Conservation (phyloP, 2,797 vertebrate genomes). For the Rousettus madagascariensis region DNA sequence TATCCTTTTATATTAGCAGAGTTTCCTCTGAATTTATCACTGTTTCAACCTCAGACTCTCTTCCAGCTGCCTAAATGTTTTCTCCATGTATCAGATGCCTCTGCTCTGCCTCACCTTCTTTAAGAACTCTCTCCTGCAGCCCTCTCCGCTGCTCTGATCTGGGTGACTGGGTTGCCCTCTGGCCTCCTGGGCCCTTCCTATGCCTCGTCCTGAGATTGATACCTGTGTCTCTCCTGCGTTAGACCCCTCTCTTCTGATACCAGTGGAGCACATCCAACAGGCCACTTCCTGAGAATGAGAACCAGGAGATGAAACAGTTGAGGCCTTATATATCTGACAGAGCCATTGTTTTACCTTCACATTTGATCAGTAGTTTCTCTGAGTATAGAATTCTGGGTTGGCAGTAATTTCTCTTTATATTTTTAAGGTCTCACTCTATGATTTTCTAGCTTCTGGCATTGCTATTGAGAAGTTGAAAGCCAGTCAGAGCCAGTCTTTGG, state of each 20-base stretch:
- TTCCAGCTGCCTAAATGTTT: background rate
- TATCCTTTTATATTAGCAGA: slow-evolving; percentile 49
- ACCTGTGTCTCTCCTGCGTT: background rate
- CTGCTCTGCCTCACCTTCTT: background rate
- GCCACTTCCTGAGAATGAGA: background rate
- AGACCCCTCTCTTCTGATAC: background rate
- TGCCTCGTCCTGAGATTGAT: background rate
- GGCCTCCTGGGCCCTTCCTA: background rate
- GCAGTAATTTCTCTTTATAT: background rate
- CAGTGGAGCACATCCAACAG: accelerated
- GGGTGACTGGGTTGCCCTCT: too few species aligned
- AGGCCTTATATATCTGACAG: background rate
- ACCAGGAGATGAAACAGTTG: background rate
- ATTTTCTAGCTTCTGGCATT: background rate
- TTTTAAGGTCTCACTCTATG: background rate
- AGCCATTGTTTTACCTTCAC: background rate
- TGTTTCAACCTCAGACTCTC: background rate
- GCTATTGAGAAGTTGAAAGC: background rate
- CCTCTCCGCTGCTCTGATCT: background rate
- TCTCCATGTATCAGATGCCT: background rate
- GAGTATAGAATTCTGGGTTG: slow-evolving; percentile 2
- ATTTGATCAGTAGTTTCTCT: background rate
- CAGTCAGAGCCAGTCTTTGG: background rate
- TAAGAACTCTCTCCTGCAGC: background rate
- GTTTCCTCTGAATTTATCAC: slow-evolving; percentile 52